These are phyloP conservation scores for Plagodis dolabraria DNA, from an alignment of 2,888 invertebrate genomes.

Conservation along the genomic window DNA sequence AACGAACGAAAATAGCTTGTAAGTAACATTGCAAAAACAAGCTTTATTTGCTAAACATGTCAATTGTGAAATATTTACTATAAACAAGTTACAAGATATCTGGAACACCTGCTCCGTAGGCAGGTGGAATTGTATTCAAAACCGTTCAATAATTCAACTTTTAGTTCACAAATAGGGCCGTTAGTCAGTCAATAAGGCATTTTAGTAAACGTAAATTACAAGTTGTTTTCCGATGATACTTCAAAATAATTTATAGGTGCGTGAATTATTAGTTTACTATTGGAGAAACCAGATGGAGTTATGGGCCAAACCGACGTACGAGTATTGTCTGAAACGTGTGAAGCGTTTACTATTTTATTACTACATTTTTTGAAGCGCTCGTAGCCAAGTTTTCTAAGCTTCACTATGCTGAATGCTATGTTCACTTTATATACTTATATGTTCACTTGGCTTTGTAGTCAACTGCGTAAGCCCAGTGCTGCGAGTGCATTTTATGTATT, in stretches of 20 bases:
- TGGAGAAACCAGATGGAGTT: too few species aligned
- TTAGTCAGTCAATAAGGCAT: slow-evolving; percentile 25
- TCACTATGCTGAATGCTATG: too few species aligned
- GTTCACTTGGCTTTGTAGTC: too few species aligned
- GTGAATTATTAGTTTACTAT: neutral
- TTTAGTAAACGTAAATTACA: slow-evolving; percentile 21
- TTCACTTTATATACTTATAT: too few species aligned
- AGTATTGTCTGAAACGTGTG: too few species aligned
- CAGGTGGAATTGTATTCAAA: slow-evolving; percentile 15
- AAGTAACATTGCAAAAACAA: slow-evolving; percentile 19
- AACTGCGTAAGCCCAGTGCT: too few species aligned
- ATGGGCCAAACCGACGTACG: too few species aligned
- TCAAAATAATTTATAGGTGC: neutral
- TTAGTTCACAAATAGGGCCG: slow-evolving; percentile 17
- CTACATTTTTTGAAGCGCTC: too few species aligned
- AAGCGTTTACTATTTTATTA: too few species aligned
- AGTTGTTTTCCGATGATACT: neutral
- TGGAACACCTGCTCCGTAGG: slow-evolving; percentile 7
- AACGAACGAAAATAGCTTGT: slow-evolving; percentile 13
- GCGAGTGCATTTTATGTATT: too few species aligned
- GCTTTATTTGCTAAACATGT: slow-evolving; percentile 50
- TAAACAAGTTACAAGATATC: slow-evolving; percentile 22
- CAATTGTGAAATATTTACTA: slow-evolving; percentile 37
- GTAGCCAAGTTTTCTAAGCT: too few species aligned
- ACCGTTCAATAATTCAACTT: slow-evolving; percentile 22